Conservation (phyloP, 2,888 invertebrate species). For the Portevinia maculata region DNA sequence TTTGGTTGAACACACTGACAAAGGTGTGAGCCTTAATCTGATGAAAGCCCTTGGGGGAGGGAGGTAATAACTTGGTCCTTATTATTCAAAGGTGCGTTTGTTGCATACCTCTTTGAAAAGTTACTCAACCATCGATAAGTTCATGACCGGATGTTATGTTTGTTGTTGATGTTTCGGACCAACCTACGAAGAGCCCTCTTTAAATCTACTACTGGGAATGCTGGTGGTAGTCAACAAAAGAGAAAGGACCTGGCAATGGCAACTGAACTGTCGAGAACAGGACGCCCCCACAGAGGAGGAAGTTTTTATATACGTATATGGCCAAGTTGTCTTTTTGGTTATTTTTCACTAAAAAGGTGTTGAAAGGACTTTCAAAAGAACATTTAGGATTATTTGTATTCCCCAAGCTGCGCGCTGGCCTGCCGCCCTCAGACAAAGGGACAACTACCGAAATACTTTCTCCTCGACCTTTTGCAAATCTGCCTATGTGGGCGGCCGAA, state of each 20-base stretch:
- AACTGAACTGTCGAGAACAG: neutral
- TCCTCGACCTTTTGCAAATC: conserved; percentile 56
- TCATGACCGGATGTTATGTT: conserved; percentile 71
- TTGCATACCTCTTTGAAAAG: conserved; percentile 57
- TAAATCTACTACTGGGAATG: neutral
- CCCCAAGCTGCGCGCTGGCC: too few relatives aligned
- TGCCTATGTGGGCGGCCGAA: conserved; percentile 51
- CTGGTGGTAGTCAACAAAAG: conserved; percentile 36
- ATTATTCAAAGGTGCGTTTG: conserved; percentile 30
- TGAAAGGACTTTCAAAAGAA: conserved; percentile 65
- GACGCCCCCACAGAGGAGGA: conserved; percentile 31
- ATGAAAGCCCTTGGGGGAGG: conserved; percentile 59
- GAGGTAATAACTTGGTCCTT: conserved; percentile 49
- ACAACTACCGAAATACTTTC: conserved; percentile 9
- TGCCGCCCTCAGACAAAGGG: conserved; percentile 8
- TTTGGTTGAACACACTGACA: conserved; percentile 62
- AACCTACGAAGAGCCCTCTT: conserved; percentile 18
- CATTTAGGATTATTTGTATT: conserved; percentile 68
- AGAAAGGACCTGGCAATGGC: conserved; percentile 22
- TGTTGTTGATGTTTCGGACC: conserved; percentile 60
- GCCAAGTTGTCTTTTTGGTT: conserved; percentile 30
- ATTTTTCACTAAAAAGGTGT: conserved; percentile 61
- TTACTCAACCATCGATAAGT: conserved; percentile 74
- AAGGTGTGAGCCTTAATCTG: conserved; percentile 70
- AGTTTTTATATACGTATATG: conserved; percentile 18